Percentiles rank a stretch among this genome's conserved stretches.
Conservation (phyloP, 2,113 vertebrate genomes). For the Lichenostomus cassidix region DNA sequence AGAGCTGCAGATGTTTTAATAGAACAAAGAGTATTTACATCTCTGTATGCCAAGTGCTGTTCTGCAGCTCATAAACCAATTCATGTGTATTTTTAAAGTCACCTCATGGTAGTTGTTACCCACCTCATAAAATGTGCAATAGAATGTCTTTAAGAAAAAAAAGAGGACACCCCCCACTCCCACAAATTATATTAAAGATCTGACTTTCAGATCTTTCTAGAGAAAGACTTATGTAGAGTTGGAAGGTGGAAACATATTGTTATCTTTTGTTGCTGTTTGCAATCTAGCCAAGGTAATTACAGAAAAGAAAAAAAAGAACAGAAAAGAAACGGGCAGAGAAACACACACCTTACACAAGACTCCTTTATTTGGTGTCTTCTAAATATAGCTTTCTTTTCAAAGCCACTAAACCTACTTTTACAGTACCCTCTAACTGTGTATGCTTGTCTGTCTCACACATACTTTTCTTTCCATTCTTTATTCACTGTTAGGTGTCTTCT, state of each 20-base stretch:
- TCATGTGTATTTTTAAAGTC: neutral
- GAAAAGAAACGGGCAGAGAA: neutral
- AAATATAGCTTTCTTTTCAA: neutral
- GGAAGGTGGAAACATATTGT: neutral
- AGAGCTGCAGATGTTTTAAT: neutral
- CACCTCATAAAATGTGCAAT: neutral
- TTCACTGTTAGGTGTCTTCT: neutral
- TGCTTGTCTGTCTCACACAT: neutral
- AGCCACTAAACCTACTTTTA: neutral
- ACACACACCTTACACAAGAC: neutral
- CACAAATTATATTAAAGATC: neutral
- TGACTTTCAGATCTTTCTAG: neutral
- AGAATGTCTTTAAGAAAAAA: neutral
- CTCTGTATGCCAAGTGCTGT: neutral
- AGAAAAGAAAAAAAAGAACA: neutral
- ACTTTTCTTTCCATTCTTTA: neutral
- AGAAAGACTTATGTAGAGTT: neutral
- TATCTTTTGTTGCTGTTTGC: neutral
- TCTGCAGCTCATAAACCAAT: neutral
- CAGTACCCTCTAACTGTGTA: neutral
- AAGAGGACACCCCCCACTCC: fast-evolving
- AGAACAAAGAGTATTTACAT: neutral
- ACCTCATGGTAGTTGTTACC: neutral
- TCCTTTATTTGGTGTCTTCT: neutral
- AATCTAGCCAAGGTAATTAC: neutral